Percentiles rank a stretch among this genome's conserved stretches.
phyloP scores from a whole-genome alignment of 2,113 vertebrate species.

The Dunckerocampus dactyliophorus region DNA sequence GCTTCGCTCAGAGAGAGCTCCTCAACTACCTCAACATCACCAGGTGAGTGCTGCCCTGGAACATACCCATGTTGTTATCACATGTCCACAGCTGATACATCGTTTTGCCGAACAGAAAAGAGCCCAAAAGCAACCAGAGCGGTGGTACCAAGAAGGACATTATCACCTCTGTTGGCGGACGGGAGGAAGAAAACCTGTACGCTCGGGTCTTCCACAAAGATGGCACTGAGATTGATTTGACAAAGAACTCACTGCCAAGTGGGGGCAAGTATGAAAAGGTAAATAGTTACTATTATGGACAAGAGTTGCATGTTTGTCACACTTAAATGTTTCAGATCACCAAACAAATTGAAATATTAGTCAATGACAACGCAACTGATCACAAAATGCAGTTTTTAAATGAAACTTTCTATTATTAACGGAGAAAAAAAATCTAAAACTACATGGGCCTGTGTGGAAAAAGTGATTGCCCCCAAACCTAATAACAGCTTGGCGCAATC shows the following conservation, averaged over 20 bases:
- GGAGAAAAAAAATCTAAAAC: too few species aligned
- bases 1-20: conserved; percentile 86
- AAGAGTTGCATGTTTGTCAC: too few species aligned
- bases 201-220: conserved; percentile 83
- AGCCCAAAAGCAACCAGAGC: conserved; percentile 63
- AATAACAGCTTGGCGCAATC: too few species aligned
- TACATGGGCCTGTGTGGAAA: too few species aligned
- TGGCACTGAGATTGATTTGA: conserved; percentile 83
- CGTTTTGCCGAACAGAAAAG: conserved; percentile 72
- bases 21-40: conserved; percentile 90
- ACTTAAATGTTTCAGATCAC: too few species aligned
- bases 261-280: conserved; percentile 94
- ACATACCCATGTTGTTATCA: not conserved
- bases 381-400: too few species aligned
- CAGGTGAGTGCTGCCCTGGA: conserved; percentile 52
- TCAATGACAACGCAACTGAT: too few species aligned
- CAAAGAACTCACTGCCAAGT: conserved; percentile 88
- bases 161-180: conserved; percentile 61
- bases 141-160: conserved; percentile 68
- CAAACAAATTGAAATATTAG: too few species aligned
- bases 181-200: conserved; percentile 78
- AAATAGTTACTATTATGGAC: not conserved
- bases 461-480: too few species aligned
- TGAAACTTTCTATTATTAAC: too few species aligned
- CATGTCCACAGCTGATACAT: conserved; percentile 7